Base-by-base conservation (phyloP, 23 tunicate species). In the Clavelina lepadiformis region DNA sequence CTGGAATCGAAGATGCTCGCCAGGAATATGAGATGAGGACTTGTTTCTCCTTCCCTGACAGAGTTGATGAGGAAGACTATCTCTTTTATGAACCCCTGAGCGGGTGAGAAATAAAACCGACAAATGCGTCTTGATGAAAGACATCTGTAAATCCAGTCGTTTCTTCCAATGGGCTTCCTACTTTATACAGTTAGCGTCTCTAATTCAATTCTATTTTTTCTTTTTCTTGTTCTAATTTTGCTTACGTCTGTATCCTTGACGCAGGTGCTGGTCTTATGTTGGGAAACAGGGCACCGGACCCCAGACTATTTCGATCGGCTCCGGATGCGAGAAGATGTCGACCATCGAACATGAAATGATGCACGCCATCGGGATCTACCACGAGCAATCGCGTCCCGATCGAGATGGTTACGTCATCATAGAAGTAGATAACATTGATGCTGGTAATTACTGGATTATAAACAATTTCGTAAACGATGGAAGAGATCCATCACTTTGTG, bases 291-390 rank as follows among this genome's bases (percentile, higher is more conserved):
- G 97, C 21, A 78, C 78, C 37, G 82, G 78, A 49, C 31, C 36
- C 3, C 97, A 89, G 34, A 75, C 79, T 11, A 76, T 89, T 34
- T 89, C 97, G 3, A 89, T 89, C 31, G 97, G 97, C 20, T 69
- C 35, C 37, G 97, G 97, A 1, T 89, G 97, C 54, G 97, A 89
- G 56, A 75, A 77, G 75, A 70, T 75, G 59, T 78, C 74, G 2
- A 70, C 75, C 0, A 75, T 75, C 26, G 57, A 59, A 3, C 97
- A 89, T 41, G 97, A 89, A 53, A 70, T 89, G 54, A 75, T 89
- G 89, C 97, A 89, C 73, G 97, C 97, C 26, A 63, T 89, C 34
- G 97, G 97, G 1, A 75, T 89, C 28, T 89, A 76, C 64, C 97
- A 89, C 57, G 85, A 89, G 55, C 97, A 89, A 57, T 89, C 97